These are phyloP conservation scores for Asbolus verrucosus DNA, from an alignment of 1,140 invertebrate species.

Conservation along the genomic window DNA sequence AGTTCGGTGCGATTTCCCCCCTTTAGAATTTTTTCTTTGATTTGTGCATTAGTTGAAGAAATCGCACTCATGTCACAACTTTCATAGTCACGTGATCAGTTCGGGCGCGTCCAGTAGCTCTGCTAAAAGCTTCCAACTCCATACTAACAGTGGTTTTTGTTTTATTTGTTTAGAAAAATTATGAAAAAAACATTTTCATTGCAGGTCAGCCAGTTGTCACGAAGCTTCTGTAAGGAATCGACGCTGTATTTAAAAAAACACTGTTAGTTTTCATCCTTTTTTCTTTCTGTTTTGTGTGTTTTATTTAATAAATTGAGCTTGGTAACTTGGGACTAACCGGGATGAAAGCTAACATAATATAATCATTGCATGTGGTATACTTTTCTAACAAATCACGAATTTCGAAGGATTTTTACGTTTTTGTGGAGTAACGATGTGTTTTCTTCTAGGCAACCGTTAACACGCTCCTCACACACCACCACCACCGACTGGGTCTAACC, in stretches of 20 bases:
- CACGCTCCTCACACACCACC: constrained; percentile 56
- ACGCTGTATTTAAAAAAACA: constrained; percentile 37
- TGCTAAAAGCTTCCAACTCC: constrained; percentile 39
- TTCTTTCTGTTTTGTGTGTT: constrained; percentile 38
- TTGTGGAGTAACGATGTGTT: constrained; percentile 53
- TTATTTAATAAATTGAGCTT: constrained; percentile 30
- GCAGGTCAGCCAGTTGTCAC: constrained; percentile 52
- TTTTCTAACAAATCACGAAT: constrained; percentile 34
- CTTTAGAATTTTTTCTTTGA: constrained; percentile 12
- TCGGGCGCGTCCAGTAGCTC: constrained; percentile 23
- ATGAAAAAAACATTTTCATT: constrained; percentile 38
- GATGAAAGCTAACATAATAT: constrained; percentile 48
- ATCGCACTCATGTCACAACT: constrained; percentile 28
- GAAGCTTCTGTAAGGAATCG: constrained; percentile 47
- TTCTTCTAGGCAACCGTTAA: constrained; percentile 64
- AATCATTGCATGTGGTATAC: constrained; percentile 47
- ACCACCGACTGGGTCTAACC: constrained; percentile 58
- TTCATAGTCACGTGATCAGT: constrained; percentile 19
- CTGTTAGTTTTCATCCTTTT: constrained; percentile 55
- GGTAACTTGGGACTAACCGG: constrained; percentile 39
- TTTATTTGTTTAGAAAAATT: constrained; percentile 24
- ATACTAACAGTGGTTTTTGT: constrained; percentile 40
- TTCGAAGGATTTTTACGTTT: constrained; percentile 18
- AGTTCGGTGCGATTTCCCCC: background rate
- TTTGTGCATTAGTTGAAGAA: constrained; percentile 20